Conservation (phyloP, 2,888 invertebrate species). For the Digitonthophagus gazella region DNA sequence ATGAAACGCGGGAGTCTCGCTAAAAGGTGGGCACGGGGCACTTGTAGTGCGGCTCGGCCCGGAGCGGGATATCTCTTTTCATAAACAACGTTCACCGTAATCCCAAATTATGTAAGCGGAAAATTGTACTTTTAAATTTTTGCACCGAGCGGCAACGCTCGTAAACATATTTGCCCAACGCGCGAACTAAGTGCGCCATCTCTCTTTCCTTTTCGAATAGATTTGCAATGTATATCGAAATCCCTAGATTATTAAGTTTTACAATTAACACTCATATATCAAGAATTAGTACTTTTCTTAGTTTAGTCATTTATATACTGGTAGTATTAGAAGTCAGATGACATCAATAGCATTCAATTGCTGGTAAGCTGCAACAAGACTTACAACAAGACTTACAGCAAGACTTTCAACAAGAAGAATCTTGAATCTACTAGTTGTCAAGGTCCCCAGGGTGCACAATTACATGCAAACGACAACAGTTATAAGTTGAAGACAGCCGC, state of each 20-base stretch:
- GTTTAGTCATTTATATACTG: background rate
- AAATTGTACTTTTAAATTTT: slow-evolving; percentile 28
- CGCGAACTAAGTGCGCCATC: slow-evolving; percentile 12
- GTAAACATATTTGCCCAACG: slow-evolving; percentile 25
- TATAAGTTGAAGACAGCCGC: slow-evolving; percentile 6
- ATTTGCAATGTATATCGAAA: background rate
- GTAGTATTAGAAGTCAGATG: too few species aligned
- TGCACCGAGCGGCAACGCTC: slow-evolving; percentile 20
- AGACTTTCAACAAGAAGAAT: background rate
- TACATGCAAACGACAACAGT: slow-evolving; percentile 13
- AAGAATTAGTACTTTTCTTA: too few species aligned
- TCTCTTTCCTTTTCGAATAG: background rate
- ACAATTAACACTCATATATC: background rate
- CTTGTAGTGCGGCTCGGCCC: slow-evolving; percentile 6
- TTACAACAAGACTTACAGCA: background rate
- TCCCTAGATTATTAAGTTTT: background rate
- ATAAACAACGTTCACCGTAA: slow-evolving; percentile 29
- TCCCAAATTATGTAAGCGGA: slow-evolving; percentile 28
- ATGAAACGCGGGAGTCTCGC: slow-evolving; percentile 29
- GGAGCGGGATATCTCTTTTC: slow-evolving; percentile 25
- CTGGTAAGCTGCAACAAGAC: too few species aligned
- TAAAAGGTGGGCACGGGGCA: slow-evolving; percentile 8
- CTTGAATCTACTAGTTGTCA: background rate
- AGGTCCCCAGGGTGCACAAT: slow-evolving; percentile 9
- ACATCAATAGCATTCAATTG: slow-evolving; percentile 4